Evolutionary conservation across 1,140 invertebrate genomes (phyloP), one percentile per base, ranked within the genome.

Genomic region (Oncopodura yosiiana): DNA sequence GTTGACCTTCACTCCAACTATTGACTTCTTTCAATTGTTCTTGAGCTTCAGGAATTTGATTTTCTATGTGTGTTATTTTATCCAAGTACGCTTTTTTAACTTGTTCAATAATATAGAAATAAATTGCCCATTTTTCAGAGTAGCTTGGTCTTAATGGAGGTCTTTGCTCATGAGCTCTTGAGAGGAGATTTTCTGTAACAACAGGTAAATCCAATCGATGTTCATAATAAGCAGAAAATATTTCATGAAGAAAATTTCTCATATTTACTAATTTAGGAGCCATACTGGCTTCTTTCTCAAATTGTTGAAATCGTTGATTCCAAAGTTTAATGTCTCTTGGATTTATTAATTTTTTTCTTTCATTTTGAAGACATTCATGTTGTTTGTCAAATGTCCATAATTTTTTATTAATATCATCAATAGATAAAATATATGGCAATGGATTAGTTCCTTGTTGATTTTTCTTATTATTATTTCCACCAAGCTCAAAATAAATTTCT

Each of bases 51-150:
- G 51, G 14, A 27, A 62, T 24, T 18, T 48, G 16, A 4, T 27
- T 18, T 26, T 54, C 56, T 2, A 29, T 11, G 2, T 45, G 2
- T 12, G 18, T 5, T 6, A 58, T 41, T 0, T 34, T 1, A 5
- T 42, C 8, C 8, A 36, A 6, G 14, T 32, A 8, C 12, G 34
- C 0, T 21, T 27, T 29, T 19, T 30, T 50, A 2, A 23, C 38
- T 30, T 29, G n/a, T 24, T 50, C 56, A 16, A 61, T 14, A 14
- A 56, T 9, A n/a, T 49, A 19, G 32, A 60, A 60, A 39, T 60
- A 60, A 34, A 56, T 56, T 21, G 53, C 49, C 53, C 53, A 60
- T 24, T 23, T 49, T 14, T 45, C 34, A 14, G 11, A 30, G 1
- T 24, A 2, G 11, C n/a, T 3, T 6, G 32, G 45, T 6, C 12